phyloP scores from a whole-genome alignment of 2,888 invertebrate species.

The Chromoteleia sp. region DNA sequence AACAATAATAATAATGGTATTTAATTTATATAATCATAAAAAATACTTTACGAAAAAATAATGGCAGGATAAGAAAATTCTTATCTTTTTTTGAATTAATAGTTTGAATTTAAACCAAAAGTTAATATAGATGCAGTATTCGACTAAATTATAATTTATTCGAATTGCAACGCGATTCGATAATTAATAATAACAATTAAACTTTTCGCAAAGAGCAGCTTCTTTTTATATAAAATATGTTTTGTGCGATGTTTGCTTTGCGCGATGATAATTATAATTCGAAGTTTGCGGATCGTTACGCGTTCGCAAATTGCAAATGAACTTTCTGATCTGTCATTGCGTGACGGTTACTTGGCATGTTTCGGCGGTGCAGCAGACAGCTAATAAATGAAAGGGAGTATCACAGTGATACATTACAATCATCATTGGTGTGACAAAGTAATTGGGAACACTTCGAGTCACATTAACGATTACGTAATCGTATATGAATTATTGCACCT shows the following conservation, averaged over 20 bases:
- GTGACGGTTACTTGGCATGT: constrained; percentile 53
- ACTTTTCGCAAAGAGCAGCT: not conserved
- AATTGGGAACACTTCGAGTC: constrained; percentile 59
- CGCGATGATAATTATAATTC: constrained; percentile 29
- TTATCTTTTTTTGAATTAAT: too few relatives aligned
- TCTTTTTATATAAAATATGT: not conserved
- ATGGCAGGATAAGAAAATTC: too few relatives aligned
- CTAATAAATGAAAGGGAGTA: constrained; percentile 62
- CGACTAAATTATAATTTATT: constrained; percentile 32
- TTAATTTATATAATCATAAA: too few relatives aligned
- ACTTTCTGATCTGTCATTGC: constrained; percentile 50
- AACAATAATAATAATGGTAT: too few relatives aligned
- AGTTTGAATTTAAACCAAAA: too few relatives aligned
- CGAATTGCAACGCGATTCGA: not conserved
- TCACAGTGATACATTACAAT: constrained; percentile 63
- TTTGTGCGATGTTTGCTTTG: not conserved
- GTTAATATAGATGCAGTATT: too few relatives aligned
- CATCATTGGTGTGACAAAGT: constrained; percentile 64
- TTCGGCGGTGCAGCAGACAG: constrained; percentile 50
- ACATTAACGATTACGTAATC: constrained; percentile 31
- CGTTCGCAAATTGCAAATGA: constrained; percentile 42
- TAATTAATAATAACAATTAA: constrained; percentile 1
- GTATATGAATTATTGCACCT: constrained; percentile 25
- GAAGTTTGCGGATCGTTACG: constrained; percentile 26
- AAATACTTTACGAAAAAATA: too few relatives aligned